Evolutionary conservation across 2,797 vertebrate genomes (phyloP), one percentile per base, ranked within the genome.

Genomic region (Dendrocincla tyrannina): DNA sequence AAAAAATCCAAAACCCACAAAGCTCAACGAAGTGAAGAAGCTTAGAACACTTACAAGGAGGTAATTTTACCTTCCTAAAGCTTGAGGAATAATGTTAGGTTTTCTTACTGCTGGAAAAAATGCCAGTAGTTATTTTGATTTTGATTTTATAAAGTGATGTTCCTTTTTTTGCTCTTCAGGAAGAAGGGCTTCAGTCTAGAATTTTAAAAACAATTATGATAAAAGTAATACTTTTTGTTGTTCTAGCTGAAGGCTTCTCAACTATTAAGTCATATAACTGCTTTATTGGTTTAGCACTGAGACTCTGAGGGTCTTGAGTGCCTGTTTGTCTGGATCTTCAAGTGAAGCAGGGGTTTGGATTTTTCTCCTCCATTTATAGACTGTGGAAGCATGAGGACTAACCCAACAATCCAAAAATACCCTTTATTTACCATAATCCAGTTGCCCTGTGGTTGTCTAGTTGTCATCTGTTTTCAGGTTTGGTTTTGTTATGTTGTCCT

Each of bases 361-460:
- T 39, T n/a, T 42, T 44, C 10, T 30, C 67, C 33, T 18, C 50
- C 30, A 25, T 47, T 94, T 85, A 70, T 7, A 92, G 68, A 28
- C 47, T 90, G 80, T 95, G 58, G 88, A 95, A 95, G 79, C 49
- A 96, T 53, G 80, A 93, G 81, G 70, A 86, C 85, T 89, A 96
- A 95, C 91, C 49, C 66, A 64, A 52, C 66, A 69, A 56, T 90
- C 44, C 87, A 35, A 91, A 89, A 84, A 32, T 37, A 41, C n/a
- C 10, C 24, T 79, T 72, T 30, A 12, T 58, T 67, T 62, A 60
- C 75, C 28, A 33, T 81, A 78, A 82, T 22, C 58, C 70, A 30
- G 59, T 79, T 90, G 82, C 87, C 91, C 89, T 89, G 28, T 85
- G 70, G 56, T 83, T 86, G 86, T 74, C 82, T 74, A 53, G 35